These are phyloP conservation scores for Lepidocolaptes lacrymiger DNA, from an alignment of 2,797 vertebrate genomes.

Conservation along the genomic window DNA sequence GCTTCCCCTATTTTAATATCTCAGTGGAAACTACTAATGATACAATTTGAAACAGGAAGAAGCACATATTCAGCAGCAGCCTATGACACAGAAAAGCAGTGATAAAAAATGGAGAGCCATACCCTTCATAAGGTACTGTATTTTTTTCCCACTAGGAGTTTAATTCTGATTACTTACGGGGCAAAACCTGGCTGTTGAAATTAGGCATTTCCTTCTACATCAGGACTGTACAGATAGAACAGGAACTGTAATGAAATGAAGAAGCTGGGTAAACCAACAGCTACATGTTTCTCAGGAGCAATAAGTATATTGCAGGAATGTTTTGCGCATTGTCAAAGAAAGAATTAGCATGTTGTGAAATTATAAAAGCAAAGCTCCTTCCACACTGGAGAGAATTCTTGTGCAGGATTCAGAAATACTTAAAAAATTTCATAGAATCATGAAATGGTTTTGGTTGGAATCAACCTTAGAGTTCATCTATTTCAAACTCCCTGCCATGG, in stretches of 20 bases:
- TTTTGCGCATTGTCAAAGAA: accelerated
- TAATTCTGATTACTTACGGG: neutral
- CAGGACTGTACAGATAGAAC: neutral
- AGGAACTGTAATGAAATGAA: neutral
- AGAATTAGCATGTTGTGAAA: accelerated
- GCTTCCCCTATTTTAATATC: neutral
- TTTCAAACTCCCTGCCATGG: neutral
- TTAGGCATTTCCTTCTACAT: neutral
- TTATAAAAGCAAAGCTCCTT: neutral
- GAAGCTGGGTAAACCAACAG: neutral
- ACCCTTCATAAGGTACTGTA: neutral
- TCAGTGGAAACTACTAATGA: neutral
- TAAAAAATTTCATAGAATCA: neutral
- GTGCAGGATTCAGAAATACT: neutral
- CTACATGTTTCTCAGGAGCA: neutral
- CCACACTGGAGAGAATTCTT: neutral
- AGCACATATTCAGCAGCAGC: neutral
- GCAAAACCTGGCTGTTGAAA: neutral
- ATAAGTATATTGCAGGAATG: neutral
- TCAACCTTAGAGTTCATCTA: neutral
- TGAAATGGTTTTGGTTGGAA: neutral
- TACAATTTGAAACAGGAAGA: neutral
- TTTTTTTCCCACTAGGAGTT: neutral
- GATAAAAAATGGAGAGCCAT: accelerated
- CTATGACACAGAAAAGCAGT: neutral